Conservation (phyloP, 2,888 invertebrate species). For the Crioceris asparagi region DNA sequence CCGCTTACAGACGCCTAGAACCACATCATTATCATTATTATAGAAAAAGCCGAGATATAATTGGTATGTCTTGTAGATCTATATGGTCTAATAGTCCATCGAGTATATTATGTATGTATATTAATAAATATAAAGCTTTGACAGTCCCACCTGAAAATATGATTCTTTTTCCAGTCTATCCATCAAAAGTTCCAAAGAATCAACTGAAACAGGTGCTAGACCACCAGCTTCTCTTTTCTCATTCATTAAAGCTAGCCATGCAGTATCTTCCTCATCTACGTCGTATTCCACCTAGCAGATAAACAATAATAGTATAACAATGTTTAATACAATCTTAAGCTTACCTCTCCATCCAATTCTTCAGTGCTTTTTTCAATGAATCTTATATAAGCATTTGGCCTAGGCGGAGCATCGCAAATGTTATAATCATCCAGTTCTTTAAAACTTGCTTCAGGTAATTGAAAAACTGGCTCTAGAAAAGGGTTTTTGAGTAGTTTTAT, state of each 20-base stretch:
- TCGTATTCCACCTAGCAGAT: slow-evolving; percentile 71
- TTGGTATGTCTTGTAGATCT: not conserved
- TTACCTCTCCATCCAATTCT: slow-evolving; percentile 76
- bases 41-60: not conserved
- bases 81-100: too few relatives aligned
- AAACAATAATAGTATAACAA: slow-evolving; percentile 2
- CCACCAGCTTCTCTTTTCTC: slow-evolving; percentile 64
- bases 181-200: slow-evolving; percentile 91
- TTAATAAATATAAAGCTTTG: too few relatives aligned
- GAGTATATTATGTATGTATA: too few relatives aligned
- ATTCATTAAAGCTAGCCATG: slow-evolving; percentile 87
- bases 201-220: slow-evolving; percentile 68
- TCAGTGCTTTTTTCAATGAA: slow-evolving; percentile 92
- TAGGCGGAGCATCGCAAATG: slow-evolving; percentile 70
- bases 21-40: not conserved
- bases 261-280: slow-evolving; percentile 95
- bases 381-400: slow-evolving; percentile 82
- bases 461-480: slow-evolving; percentile 37
- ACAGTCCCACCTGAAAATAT: slow-evolving; percentile 70
- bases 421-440: slow-evolving; percentile 66
- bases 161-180: slow-evolving; percentile 97
- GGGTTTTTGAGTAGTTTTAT: too few relatives aligned
- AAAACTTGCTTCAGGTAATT: slow-evolving; percentile 60
- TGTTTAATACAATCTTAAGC: not conserved
- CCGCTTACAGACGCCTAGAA: slow-evolving; percentile 50